Conservation (phyloP, 2,888 invertebrate species). For the Watsonalla binaria region DNA sequence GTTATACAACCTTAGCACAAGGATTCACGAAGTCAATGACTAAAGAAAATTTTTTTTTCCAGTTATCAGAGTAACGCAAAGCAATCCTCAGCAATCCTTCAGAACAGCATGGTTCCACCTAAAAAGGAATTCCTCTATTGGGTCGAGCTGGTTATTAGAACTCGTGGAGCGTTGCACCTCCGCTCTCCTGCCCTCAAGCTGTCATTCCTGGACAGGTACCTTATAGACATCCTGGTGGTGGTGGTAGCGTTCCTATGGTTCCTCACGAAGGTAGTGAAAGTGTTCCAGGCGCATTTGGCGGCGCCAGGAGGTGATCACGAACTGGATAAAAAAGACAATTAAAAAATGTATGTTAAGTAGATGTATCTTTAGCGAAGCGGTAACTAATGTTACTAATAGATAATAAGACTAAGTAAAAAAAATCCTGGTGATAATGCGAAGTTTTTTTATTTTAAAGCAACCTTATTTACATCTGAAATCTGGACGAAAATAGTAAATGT, state of each 20-base stretch:
- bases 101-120: constrained; percentile 22
- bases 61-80: constrained; percentile 36
- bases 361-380: no score
- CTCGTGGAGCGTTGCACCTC: constrained; percentile 34
- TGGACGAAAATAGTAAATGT: no score
- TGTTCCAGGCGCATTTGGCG: constrained; percentile 34
- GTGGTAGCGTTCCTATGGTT: constrained; percentile 39
- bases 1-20: no score
- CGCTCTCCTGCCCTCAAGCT: constrained; percentile 36
- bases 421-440: no score
- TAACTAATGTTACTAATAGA: no score
- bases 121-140: constrained; percentile 36
- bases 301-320: constrained; percentile 19
- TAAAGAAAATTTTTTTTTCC: constrained; percentile 1
- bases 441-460: no score
- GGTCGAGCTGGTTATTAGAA: constrained; percentile 32
- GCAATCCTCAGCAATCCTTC: constrained; percentile 29
- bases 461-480: no score
- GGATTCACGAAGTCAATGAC: no score
- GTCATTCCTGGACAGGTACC: constrained; percentile 25
- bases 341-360: not conserved
- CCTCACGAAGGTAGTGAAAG: constrained; percentile 37
- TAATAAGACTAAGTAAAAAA: no score
- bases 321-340: constrained; percentile 15
- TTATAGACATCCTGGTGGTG: constrained; percentile 35